Evolutionary conservation across 2,888 invertebrate genomes (phyloP), one percentile per base, ranked within the genome.

Genomic region (Podotricha telesiphe): DNA sequence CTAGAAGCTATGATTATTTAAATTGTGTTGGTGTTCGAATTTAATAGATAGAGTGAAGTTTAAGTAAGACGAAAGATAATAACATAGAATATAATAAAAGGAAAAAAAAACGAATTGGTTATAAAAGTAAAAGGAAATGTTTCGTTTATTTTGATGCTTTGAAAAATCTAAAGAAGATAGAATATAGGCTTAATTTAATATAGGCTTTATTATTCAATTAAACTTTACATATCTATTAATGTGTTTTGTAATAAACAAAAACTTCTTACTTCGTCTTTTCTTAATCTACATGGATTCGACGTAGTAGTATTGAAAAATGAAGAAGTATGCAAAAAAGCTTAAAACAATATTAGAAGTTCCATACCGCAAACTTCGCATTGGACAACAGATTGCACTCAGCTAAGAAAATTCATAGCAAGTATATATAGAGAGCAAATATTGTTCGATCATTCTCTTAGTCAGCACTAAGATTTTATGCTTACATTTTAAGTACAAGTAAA

Each of bases 321-420:
- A 62, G 34, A 58, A 37, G n/a, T 65, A 56, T 45, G 22, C 42
- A 34, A 47, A 47, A 53, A 45, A 19, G 47, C 10, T 48, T 47
- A 65, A 65, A 65, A 47, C 47, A 62, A 56, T 19, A 65, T 65
- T 53, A 47, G 56, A 47, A 56, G 45, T 45, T 56, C 45, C 37
- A 56, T 65, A 20, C 45, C 55, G 37, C 65, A 65, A 47, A 65
- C 56, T 65, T 34, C 47, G 62, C 48, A 37, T 22, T 40, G 45
- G n/a, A 65, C 61, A 42, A 22, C 67, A 53, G 63, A 59, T 70
- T 70, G 51, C 58, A 63, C 67, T 67, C 63, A 51, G 37, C 58
- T 20, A 22, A 34, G 51, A 58, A 67, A 70, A 59, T 53, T 59
- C 63, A 70, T 59, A 59, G 51, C 28, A 28, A 20, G 15, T 37